Conservation (phyloP, 2,888 invertebrate species). For the Stegana nigrithorax region DNA sequence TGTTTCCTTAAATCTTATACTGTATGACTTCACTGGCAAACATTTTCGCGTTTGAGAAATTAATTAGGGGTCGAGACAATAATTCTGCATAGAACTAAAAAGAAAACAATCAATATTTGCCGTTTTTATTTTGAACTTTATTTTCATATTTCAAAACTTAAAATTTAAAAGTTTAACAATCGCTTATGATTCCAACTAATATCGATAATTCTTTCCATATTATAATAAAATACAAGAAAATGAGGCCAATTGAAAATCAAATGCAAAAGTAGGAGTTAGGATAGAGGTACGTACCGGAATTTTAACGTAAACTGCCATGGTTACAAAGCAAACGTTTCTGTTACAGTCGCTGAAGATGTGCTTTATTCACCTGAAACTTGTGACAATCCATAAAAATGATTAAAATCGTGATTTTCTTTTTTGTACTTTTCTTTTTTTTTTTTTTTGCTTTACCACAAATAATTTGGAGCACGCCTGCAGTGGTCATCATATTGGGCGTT, state of each 20-base stretch:
- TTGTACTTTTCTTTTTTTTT: conserved; percentile 9
- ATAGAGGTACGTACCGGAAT: conserved; percentile 47
- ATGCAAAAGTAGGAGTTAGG: conserved; percentile 27
- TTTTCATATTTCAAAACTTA: not conserved
- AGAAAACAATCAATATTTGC: too few relatives aligned
- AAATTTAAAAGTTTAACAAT: not conserved
- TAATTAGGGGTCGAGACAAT: too few relatives aligned
- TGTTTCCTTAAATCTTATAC: too few relatives aligned
- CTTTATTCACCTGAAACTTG: conserved; percentile 39
- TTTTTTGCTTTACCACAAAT: conserved; percentile 19
- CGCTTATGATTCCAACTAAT: not conserved
- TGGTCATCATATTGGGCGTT: too few relatives aligned
- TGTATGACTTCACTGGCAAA: too few relatives aligned
- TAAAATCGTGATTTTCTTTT: conserved; percentile 20
- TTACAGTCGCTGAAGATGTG: conserved; percentile 35
- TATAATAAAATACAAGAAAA: conserved; percentile 14
- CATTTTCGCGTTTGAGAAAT: too few relatives aligned
- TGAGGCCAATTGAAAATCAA: conserved; percentile 2
- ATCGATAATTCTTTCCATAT: conserved; percentile 46
- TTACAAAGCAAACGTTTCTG: conserved; percentile 11
- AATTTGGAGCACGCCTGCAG: conserved; percentile 21
- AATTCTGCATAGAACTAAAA: too few relatives aligned
- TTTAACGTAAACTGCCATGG: conserved; percentile 10
- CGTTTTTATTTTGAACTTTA: not conserved
- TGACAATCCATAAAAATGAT: conserved; percentile 42